Conservation (phyloP, 2,797 vertebrate species). For the Myotis pilosus region DNA sequence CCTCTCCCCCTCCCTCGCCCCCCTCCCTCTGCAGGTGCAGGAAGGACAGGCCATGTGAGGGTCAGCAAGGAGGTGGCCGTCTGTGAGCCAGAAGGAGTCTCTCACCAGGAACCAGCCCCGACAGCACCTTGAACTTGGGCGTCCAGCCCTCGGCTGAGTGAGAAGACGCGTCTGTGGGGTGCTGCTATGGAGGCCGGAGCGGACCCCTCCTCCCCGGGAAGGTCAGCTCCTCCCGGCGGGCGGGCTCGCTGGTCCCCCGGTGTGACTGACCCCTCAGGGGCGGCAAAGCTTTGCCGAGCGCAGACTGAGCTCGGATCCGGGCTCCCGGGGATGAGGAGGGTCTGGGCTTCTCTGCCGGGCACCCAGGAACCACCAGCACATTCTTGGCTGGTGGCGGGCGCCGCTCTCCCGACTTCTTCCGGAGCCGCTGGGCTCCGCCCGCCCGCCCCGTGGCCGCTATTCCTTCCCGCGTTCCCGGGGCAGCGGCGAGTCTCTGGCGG, state of each 20-base stretch:
- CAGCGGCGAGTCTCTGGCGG: background rate
- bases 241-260: background rate
- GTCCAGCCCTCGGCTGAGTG: background rate
- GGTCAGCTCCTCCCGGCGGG: fast-evolving
- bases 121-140: background rate
- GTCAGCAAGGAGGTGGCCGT: background rate
- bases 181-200: fast-evolving
- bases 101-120: background rate
- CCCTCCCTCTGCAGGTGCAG: background rate
- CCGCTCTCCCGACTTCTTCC: background rate
- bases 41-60: background rate
- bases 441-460: too few species aligned
- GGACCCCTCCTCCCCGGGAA: fast-evolving
- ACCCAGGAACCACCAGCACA: background rate
- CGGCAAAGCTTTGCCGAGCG: background rate
- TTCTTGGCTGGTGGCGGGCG: fast-evolving
- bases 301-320: fast-evolving
- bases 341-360: background rate
- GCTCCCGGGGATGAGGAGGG: too few species aligned
- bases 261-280: fast-evolving
- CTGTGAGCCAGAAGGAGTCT: background rate
- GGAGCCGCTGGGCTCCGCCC: too few species aligned
- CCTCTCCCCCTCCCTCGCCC: background rate
- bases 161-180: background rate
- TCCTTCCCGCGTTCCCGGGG: background rate